Evolutionary conservation across 2,888 invertebrate genomes (phyloP).

Genomic region (Nemapogon koenigi): DNA sequence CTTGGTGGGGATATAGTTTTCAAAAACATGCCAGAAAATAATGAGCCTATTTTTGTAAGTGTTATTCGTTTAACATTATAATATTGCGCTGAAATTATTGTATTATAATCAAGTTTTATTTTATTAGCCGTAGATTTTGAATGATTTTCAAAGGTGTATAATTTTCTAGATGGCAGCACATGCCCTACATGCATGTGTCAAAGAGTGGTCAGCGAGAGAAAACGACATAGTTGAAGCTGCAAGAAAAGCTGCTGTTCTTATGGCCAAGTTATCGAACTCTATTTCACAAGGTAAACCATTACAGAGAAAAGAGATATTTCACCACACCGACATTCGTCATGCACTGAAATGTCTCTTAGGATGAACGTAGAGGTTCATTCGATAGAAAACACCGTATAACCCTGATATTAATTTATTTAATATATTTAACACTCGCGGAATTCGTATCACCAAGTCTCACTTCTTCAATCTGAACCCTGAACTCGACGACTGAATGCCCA

Average conservation of each 20-base stretch:
- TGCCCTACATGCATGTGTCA: slow-evolving; percentile 94
- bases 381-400: too few relatives aligned
- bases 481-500: too few relatives aligned
- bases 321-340: too few relatives aligned
- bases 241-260: slow-evolving; percentile 95
- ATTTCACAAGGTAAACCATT: slow-evolving; percentile 46
- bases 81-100: neutral
- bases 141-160: too few relatives aligned
- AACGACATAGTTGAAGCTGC: slow-evolving; percentile 98
- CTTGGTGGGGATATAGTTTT: slow-evolving; percentile 70
- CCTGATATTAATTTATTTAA: neutral
- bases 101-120: neutral
- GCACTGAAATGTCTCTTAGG: neutral
- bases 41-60: slow-evolving; percentile 94
- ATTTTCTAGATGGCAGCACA: slow-evolving; percentile 94
- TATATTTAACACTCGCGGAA: too few relatives aligned
- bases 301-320: too few relatives aligned
- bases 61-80: neutral
- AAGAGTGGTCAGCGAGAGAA: slow-evolving; percentile 98
- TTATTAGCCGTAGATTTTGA: neutral
- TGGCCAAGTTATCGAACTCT: slow-evolving; percentile 89
- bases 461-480: too few relatives aligned
- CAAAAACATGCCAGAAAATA: slow-evolving; percentile 86
- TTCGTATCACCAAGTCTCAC: too few relatives aligned
- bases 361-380: neutral